These are phyloP conservation scores for Hypocryptadius cinnamomeus DNA, from an alignment of 2,113 vertebrate species.

Conservation along the genomic window DNA sequence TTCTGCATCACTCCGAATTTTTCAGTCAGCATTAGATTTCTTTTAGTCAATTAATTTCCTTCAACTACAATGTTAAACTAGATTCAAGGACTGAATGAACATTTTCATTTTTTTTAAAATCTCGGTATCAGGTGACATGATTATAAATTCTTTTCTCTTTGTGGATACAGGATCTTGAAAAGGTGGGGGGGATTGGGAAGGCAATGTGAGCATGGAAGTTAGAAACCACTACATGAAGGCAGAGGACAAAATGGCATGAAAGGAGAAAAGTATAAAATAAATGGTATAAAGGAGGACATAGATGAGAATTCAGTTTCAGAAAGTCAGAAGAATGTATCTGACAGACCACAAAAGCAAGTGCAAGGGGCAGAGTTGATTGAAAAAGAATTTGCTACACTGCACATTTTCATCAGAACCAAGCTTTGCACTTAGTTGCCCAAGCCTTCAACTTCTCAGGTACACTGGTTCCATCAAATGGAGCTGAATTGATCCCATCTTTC, in stretches of 20 bases:
- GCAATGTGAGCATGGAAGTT: accelerated
- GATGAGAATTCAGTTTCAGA: neutral
- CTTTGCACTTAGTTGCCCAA: neutral
- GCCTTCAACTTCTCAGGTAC: neutral
- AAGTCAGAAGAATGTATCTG: neutral
- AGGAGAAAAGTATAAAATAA: neutral
- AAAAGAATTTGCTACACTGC: neutral
- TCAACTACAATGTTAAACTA: neutral
- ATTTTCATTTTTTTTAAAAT: neutral
- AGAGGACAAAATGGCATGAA: neutral
- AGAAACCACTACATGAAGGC: neutral
- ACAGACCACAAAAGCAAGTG: neutral
- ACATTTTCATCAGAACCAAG: neutral
- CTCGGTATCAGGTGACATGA: neutral
- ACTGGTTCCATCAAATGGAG: neutral
- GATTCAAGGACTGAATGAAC: neutral
- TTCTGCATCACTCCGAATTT: neutral
- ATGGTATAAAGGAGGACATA: neutral
- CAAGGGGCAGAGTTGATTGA: neutral
- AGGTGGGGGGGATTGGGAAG: neutral
- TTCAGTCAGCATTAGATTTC: neutral
- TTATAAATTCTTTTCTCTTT: neutral
- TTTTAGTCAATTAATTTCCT: neutral
- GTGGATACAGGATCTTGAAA: neutral
- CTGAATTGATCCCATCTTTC: neutral